Percentiles rank a stretch among this genome's conserved stretches.
Evolutionary conservation across 2,797 vertebrate species (phyloP).

Genomic region (Pipistrellus kuhlii): DNA sequence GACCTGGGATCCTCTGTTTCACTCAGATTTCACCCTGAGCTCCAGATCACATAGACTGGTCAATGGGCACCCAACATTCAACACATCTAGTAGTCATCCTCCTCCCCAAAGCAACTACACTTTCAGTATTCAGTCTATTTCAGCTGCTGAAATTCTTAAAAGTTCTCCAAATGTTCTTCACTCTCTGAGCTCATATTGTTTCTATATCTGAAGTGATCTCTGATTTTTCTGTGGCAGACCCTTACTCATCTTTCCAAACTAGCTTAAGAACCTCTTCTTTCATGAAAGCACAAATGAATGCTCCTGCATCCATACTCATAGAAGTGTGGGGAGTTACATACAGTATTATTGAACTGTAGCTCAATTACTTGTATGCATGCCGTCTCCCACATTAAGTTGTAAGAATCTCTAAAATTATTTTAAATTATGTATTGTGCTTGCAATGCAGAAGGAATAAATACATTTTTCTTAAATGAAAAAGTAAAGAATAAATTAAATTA

Average conservation of each 20-base stretch:
- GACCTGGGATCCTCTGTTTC: neutral
- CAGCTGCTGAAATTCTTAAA: neutral
- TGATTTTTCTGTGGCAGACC: neutral
- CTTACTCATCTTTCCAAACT: neutral
- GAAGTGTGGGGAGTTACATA: neutral
- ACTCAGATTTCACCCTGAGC: neutral
- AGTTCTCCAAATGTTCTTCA: neutral
- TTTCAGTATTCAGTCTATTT: neutral
- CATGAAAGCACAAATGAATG: neutral
- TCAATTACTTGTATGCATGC: neutral
- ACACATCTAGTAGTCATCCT: neutral
- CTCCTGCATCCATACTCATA: neutral
- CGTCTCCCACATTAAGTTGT: neutral
- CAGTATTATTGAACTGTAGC: neutral
- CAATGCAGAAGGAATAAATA: neutral
- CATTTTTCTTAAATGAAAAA: conserved; percentile 2
- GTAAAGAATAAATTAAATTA: neutral
- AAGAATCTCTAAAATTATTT: neutral
- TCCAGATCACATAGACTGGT: neutral
- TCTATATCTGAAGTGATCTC: neutral
- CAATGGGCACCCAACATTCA: neutral
- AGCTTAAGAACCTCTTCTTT: neutral
- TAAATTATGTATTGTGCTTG: neutral
- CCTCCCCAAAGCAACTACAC: neutral
- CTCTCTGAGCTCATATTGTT: neutral